These are phyloP conservation scores for Catagonus wagneri DNA, from an alignment of 2,113 vertebrate species.

Conservation along the genomic window DNA sequence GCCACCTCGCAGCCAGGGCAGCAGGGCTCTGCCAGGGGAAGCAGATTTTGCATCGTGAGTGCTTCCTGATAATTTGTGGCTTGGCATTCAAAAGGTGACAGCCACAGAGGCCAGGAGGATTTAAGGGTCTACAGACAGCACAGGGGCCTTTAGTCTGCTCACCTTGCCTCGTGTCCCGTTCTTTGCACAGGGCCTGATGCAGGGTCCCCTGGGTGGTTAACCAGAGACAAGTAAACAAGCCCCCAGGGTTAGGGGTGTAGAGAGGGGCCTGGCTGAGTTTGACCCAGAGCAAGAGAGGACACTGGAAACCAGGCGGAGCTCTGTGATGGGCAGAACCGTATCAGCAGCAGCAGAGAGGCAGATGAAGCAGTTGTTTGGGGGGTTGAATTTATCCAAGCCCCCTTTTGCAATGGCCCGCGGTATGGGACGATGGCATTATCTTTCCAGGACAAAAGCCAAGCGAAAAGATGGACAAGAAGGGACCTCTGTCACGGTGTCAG, in stretches of 20 bases:
- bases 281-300: not conserved
- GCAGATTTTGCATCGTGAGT: not conserved
- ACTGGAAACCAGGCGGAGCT: not conserved
- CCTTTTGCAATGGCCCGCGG: not conserved
- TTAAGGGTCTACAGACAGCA: not conserved
- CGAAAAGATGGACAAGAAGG: not conserved
- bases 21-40: not conserved
- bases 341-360: rapidly evolving
- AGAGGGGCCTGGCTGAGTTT: not conserved
- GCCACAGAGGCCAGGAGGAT: not conserved
- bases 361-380: not conserved
- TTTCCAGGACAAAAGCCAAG: not conserved
- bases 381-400: not conserved
- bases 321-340: rapidly evolving
- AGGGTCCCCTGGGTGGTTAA: not conserved
- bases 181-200: not conserved
- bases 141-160: not conserved
- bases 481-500: not conserved
- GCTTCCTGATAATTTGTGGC: not conserved
- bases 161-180: not conserved
- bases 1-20: not conserved
- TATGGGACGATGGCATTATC: no score
- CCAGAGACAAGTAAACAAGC: not conserved
- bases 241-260: not conserved
- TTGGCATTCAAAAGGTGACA: not conserved